Evolutionary conservation across 2,113 vertebrate genomes (phyloP).

Genomic region (Clarias gariepinus): DNA sequence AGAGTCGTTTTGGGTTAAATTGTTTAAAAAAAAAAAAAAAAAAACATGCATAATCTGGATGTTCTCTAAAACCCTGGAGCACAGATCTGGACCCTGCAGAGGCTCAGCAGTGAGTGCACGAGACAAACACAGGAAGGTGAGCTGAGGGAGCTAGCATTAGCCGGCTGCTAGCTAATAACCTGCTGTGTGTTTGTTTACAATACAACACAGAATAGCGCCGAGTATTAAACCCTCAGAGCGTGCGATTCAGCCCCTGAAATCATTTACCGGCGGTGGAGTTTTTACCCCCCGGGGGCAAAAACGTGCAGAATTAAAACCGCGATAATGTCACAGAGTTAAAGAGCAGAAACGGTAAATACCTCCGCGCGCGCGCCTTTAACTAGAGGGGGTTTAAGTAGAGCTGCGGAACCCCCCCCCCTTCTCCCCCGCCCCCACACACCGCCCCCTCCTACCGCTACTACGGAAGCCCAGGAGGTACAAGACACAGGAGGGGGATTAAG

Average conservation of each 20-base stretch:
- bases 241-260: background rate
- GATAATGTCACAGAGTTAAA: background rate
- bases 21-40: too few relatives aligned
- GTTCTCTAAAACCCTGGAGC: background rate
- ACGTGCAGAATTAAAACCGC: background rate
- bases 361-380: conserved; percentile 8
- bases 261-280: background rate
- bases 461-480: conserved; percentile 2
- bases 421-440: too few relatives aligned
- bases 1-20: background rate
- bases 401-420: background rate
- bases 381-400: conserved; percentile 11
- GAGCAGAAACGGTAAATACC: background rate
- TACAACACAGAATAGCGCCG: background rate
- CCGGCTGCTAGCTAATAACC: background rate
- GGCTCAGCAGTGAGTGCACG: background rate
- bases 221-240: too few relatives aligned
- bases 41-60: background rate
- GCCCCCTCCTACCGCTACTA: background rate
- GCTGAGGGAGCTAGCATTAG: background rate
- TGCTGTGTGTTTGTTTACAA: conserved; percentile 19
- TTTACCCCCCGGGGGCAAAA: background rate
- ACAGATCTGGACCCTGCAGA: background rate
- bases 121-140: background rate
- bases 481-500: background rate